These are phyloP conservation scores for Amiota mariae DNA, from an alignment of 2,888 invertebrate species.

Conservation along the genomic window DNA sequence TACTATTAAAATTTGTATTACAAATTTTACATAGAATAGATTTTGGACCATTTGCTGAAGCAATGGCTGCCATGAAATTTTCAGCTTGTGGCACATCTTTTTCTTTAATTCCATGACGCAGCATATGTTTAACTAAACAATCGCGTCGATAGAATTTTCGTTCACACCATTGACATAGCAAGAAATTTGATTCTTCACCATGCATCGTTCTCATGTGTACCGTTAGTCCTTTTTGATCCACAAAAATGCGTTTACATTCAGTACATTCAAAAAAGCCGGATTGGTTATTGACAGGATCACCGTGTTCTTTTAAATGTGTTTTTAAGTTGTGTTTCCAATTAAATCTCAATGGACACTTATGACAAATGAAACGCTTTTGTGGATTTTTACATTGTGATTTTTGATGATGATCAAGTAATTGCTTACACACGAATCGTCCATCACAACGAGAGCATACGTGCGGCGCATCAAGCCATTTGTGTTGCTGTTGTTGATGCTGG, in stretches of 20 bases:
- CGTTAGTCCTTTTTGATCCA: conserved; percentile 65
- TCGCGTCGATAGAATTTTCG: conserved; percentile 67
- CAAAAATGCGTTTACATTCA: conserved; percentile 59
- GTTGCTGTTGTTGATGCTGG: conserved; percentile 64
- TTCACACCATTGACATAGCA: conserved; percentile 68
- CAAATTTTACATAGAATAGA: conserved; percentile 65
- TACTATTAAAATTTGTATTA: conserved; percentile 56
- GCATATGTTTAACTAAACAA: conserved; percentile 65
- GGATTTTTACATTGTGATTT: conserved; percentile 71
- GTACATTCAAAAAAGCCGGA: conserved; percentile 55
- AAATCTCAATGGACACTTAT: conserved; percentile 68
- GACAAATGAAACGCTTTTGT: conserved; percentile 66
- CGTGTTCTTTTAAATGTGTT: conserved; percentile 57
- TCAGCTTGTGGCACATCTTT: conserved; percentile 61
- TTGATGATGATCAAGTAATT: conserved; percentile 74
- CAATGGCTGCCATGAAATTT: conserved; percentile 58
- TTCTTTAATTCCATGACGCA: conserved; percentile 59
- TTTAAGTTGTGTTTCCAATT: conserved; percentile 71
- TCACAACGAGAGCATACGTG: conserved; percentile 75
- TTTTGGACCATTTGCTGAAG: conserved; percentile 65
- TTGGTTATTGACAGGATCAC: conserved; percentile 31
- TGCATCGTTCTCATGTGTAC: conserved; percentile 63
- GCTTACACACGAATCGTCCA: conserved; percentile 74
- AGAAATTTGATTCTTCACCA: conserved; percentile 58
- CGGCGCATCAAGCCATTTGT: conserved; percentile 75